Base-by-base conservation (phyloP, 2,888 invertebrate genomes). In the Tryphoninae sp. region DNA sequence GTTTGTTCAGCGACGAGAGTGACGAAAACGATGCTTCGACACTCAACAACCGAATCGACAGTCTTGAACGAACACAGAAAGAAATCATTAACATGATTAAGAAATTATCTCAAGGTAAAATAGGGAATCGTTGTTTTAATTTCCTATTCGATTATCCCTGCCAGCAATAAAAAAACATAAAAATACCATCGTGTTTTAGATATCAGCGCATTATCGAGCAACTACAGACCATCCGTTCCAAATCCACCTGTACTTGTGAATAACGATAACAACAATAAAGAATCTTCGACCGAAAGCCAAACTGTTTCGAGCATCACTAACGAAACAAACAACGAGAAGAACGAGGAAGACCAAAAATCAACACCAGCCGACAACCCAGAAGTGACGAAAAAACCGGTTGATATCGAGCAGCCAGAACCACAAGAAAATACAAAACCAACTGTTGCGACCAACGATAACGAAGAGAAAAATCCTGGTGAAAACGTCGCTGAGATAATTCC, bases 51-150 rank as follows among this genome's bases (percentile, higher is more conserved):
- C 74, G 84, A 61, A 61, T 87, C 6, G 49, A 64, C 0, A 69
- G 40, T 2, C 65, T 88, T 49, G 86, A 88, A 58, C 75, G 68
- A 6, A 78, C 78, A 2, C 86, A 86, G 22, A 72, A 77, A 7
- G 81, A 81, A 6, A 61, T 86, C 4, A 26, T 81, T 6, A 16
- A 74, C 7, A 62, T 72, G 13, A 19, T 86, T 8, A 74, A 68
- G 33, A 80, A 84, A 45, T 11, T 85, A 0, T 42, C 9, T 1
- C 19, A 67, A 64, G 78, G 85, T 84, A 71, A 79, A 53, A 67
- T 40, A 26, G 26, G 19, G n/a, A 59, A 19, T 42, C 49, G 11
- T 33, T 53, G 0, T n/a, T 9, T 49, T 49, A 23, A 4, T 53
- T 19, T 53, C 6, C 53, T 19, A 16, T 53, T 16, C 33, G 33